Percentiles rank a stretch among this genome's conserved stretches.
Evolutionary conservation across 2,113 vertebrate species (phyloP).

Genomic region (Mus musculus): GRCm39 chr5:121030501-121031000

Average conservation of each 20-base stretch:
- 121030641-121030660: neutral
- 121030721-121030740: neutral
- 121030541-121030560: neutral
- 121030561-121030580: neutral
- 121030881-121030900: no score
- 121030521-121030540: neutral
- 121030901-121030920: no score
- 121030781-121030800: no score
- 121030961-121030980: no score
- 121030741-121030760: neutral
- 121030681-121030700: neutral
- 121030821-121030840: no score
- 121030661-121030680: neutral
- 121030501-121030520: neutral
- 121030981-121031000: no score
- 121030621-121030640: neutral
- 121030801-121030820: no score
- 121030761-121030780: neutral
- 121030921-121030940: no score
- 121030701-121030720: neutral
- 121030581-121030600: neutral
- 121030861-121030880: no score
- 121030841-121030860: no score
- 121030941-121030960: no score
- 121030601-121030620: neutral